A percentile compares a stretch with the other conserved stretches of the same genome.
Conservation (phyloP, 2,113 vertebrate species). For the Colius striatus region DNA sequence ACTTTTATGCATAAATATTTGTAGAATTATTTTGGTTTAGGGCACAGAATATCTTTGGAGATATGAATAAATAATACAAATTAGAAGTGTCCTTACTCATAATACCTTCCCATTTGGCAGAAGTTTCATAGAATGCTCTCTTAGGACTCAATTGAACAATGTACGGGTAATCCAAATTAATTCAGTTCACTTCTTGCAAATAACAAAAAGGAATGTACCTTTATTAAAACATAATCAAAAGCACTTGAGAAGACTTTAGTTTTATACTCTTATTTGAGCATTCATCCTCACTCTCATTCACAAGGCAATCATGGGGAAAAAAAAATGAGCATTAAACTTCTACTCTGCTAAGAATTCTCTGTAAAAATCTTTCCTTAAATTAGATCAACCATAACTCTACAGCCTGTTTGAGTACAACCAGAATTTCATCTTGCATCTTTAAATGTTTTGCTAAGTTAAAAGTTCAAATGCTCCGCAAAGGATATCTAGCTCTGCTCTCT, state of each 20-base stretch:
- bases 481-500: neutral
- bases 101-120: neutral
- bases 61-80: slow-evolving; percentile 5
- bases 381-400: neutral
- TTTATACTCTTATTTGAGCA: neutral
- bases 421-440: neutral
- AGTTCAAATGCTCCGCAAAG: neutral
- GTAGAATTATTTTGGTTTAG: slow-evolving; percentile 15
- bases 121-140: neutral
- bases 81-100: neutral
- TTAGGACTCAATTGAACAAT: neutral
- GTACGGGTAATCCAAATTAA: neutral
- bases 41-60: neutral
- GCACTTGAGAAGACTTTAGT: neutral
- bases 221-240: neutral
- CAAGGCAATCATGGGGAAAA: neutral
- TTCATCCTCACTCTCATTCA: neutral
- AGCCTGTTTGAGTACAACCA: neutral
- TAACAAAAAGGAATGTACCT: accelerated
- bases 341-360: neutral
- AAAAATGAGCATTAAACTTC: neutral
- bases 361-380: neutral
- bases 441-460: neutral
- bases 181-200: neutral
- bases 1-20: neutral